phyloP scores from a whole-genome alignment of 2,888 invertebrate genomes.

The Ormyrus nitidulus region DNA sequence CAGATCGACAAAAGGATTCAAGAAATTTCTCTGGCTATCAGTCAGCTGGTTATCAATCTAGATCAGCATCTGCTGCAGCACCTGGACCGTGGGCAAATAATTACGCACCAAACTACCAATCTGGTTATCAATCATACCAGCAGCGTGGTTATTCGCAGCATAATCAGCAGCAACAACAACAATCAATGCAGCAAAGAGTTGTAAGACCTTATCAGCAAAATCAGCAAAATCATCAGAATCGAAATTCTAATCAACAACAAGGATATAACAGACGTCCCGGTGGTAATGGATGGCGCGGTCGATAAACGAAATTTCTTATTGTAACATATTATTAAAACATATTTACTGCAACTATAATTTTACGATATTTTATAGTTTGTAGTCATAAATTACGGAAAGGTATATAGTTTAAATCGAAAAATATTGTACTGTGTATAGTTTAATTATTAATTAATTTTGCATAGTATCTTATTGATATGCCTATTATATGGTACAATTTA shows the following conservation, averaged over 20 bases:
- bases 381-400: background rate
- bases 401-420: no score
- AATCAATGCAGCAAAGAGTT: background rate
- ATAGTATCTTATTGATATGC: no score
- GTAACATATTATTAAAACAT: conserved; percentile 14
- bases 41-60: conserved; percentile 12
- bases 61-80: background rate
- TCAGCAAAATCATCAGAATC: background rate
- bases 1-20: conserved; percentile 31
- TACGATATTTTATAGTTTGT: conserved; percentile 2
- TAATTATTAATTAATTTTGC: no score
- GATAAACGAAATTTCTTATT: conserved; percentile 21
- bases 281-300: conserved; percentile 13
- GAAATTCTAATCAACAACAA: conserved; percentile 33
- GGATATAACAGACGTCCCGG: conserved; percentile 31
- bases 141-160: conserved; percentile 34
- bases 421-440: no score
- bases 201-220: conserved; percentile 38
- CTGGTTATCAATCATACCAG: conserved; percentile 29
- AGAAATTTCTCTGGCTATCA: conserved; percentile 25
- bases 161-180: conserved; percentile 12
- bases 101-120: conserved; percentile 27
- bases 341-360: conserved; percentile 48
- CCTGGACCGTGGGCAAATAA: conserved; percentile 45
- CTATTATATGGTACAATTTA: no score